Evolutionary conservation across 2,113 vertebrate species (phyloP).

Genomic region (Nematolebias whitei): DNA sequence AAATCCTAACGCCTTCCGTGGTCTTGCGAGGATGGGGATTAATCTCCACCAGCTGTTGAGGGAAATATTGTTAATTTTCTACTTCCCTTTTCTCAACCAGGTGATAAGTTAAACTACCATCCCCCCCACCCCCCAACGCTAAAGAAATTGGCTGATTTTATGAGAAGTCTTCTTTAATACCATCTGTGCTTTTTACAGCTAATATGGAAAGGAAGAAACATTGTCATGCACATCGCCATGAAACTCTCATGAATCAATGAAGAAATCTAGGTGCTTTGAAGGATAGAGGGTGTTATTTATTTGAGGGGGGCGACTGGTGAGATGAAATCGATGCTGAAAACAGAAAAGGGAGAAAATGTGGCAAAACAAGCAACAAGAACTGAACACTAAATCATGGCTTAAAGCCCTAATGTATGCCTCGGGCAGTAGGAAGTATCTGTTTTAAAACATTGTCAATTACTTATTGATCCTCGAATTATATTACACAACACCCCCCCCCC

Average conservation of each 20-base stretch:
- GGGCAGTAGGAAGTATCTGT: slow-evolving; percentile 57
- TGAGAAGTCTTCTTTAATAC: neutral
- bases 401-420: slow-evolving; percentile 58
- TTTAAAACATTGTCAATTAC: slow-evolving; percentile 56
- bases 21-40: slow-evolving; percentile 54
- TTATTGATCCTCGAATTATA: slow-evolving; percentile 69
- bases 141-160: slow-evolving; percentile 12
- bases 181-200: slow-evolving; percentile 33
- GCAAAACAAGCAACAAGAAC: slow-evolving; percentile 43
- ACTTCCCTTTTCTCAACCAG: neutral
- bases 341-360: slow-evolving; percentile 32
- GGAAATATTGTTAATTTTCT: slow-evolving; percentile 42
- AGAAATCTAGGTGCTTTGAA: slow-evolving; percentile 31
- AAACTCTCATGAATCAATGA: slow-evolving; percentile 27
- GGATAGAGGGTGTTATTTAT: slow-evolving; percentile 32
- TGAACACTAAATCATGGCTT: slow-evolving; percentile 54
- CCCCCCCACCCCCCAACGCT: neutral
- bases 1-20: slow-evolving; percentile 42
- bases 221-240: neutral
- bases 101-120: slow-evolving; percentile 18
- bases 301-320: slow-evolving; percentile 15
- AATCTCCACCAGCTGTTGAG: slow-evolving; percentile 65
- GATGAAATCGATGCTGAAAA: slow-evolving; percentile 50
- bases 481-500: slow-evolving; percentile 25
- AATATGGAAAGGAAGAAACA: slow-evolving; percentile 11